Evolutionary conservation across 2,888 invertebrate genomes (phyloP).

Genomic region (Lasioglossum calceatum): DNA sequence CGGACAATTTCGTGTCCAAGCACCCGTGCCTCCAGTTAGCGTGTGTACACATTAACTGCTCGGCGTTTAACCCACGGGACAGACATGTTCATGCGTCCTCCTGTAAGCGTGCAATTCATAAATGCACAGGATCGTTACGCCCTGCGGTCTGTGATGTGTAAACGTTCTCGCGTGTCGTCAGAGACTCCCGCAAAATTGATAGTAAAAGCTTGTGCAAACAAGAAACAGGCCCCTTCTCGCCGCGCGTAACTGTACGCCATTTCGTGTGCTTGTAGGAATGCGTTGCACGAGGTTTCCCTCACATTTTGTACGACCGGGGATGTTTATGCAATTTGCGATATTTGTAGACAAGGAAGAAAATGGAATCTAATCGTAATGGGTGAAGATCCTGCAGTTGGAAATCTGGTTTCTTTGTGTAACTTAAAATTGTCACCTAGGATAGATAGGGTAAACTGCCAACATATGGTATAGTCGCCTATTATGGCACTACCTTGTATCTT

Average conservation of each 20-base stretch:
- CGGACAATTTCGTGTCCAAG: slow-evolving; percentile 33
- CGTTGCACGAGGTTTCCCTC: neutral
- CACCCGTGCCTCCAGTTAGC: slow-evolving; percentile 7
- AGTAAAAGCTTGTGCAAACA: neutral
- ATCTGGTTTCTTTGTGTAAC: too few species aligned
- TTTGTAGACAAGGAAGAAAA: too few species aligned
- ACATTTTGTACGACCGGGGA: too few species aligned
- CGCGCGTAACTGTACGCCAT: neutral
- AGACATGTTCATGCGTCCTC: neutral
- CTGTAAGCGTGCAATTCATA: slow-evolving; percentile 17
- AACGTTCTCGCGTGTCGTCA: slow-evolving; percentile 14
- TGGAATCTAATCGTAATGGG: too few species aligned
- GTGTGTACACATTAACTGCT: slow-evolving; percentile 42
- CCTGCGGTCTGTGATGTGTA: neutral
- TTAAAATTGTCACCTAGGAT: too few species aligned
- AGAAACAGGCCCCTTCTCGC: neutral
- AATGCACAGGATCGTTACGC: neutral
- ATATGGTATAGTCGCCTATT: too few species aligned
- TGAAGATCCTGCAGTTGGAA: too few species aligned
- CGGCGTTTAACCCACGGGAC: slow-evolving; percentile 36
- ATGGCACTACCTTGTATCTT: too few species aligned
- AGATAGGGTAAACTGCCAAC: too few species aligned
- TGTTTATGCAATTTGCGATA: too few species aligned
- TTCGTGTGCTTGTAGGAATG: neutral
- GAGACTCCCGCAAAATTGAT: slow-evolving; percentile 3